A percentile compares a stretch with the other conserved stretches of the same genome.
phyloP scores from a whole-genome alignment of 2,113 vertebrate species.

The Notothenia coriiceps region DNA sequence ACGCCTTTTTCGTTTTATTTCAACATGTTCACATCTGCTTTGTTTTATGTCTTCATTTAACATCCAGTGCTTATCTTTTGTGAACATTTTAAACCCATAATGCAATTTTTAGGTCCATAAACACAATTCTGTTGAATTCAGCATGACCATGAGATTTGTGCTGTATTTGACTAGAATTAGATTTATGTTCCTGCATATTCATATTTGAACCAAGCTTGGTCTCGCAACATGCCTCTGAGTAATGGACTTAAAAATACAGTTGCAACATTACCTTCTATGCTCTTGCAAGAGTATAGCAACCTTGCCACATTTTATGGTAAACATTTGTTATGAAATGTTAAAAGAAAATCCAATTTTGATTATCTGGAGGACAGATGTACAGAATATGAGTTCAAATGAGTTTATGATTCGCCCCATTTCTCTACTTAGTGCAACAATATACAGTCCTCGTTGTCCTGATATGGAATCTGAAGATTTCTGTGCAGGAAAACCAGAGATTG shows the following conservation, averaged over 20 bases:
- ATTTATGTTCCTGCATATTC: background rate
- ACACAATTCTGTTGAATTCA: slow-evolving; percentile 3
- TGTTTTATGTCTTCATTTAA: background rate
- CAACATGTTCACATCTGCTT: background rate
- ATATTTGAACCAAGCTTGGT: slow-evolving; percentile 1
- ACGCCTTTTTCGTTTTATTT: background rate
- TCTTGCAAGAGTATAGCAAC: background rate
- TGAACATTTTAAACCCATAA: background rate
- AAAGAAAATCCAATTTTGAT: background rate
- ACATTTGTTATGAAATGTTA: too few relatives aligned
- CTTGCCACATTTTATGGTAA: background rate
- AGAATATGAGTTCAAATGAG: background rate
- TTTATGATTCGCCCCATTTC: background rate
- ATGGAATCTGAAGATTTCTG: slow-evolving; percentile 1
- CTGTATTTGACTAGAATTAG: slow-evolving; percentile 19
- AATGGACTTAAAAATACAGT: background rate
- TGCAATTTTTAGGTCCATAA: background rate
- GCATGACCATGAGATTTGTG: background rate
- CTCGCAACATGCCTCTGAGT: background rate
- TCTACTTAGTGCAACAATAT: background rate
- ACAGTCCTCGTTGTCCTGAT: background rate
- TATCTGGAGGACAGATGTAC: background rate
- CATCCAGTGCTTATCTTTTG: background rate
- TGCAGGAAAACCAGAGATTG: background rate
- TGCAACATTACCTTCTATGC: background rate